A percentile compares a stretch with the other conserved stretches of the same genome.
Conservation (phyloP, 2,113 vertebrate genomes). For the Rattus rattus region DNA sequence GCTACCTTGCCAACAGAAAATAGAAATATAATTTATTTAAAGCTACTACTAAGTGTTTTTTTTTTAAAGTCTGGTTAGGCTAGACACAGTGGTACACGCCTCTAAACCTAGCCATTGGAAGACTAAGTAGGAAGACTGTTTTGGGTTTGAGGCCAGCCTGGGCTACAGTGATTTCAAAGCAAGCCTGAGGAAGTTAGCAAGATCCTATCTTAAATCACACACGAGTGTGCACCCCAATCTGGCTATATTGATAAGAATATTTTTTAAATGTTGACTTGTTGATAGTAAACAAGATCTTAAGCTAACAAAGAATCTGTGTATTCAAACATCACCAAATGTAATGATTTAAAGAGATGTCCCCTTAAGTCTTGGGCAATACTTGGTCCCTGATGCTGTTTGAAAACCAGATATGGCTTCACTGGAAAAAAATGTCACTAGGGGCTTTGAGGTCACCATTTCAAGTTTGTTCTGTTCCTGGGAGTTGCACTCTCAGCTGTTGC, state of each 20-base stretch:
- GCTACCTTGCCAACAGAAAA: slow-evolving; percentile 10
- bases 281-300: slow-evolving; percentile 21
- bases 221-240: neutral
- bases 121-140: neutral
- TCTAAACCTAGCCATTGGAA: neutral
- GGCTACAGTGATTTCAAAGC: neutral
- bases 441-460: neutral
- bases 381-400: neutral
- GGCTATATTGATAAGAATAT: neutral
- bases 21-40: neutral
- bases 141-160: neutral
- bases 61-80: neutral
- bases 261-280: neutral
- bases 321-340: neutral
- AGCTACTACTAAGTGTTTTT: neutral
- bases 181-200: neutral
- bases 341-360: neutral
- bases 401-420: neutral
- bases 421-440: neutral
- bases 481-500: neutral
- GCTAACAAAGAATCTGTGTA: slow-evolving; percentile 1
- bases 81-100: neutral
- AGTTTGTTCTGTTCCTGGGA: neutral
- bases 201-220: neutral
- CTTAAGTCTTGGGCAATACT: neutral